Evolutionary conservation across 2,888 invertebrate genomes (phyloP).

Genomic region (Rhingia rostrata): DNA sequence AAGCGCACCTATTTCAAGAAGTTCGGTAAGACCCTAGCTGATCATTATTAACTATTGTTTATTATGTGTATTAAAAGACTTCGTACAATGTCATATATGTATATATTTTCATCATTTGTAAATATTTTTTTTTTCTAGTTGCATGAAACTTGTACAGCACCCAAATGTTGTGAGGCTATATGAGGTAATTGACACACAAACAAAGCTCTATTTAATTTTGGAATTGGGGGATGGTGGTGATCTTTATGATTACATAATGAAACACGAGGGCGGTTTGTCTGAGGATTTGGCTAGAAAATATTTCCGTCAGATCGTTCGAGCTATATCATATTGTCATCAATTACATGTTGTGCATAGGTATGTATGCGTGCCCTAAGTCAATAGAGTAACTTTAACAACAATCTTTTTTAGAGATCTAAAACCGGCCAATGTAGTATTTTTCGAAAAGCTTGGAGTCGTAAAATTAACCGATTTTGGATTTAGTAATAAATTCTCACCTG

Average conservation of each 20-base stretch:
- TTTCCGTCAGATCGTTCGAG: slow-evolving; percentile 98
- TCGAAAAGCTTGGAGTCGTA: slow-evolving; percentile 97
- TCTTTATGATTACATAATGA: slow-evolving; percentile 99
- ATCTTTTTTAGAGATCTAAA: slow-evolving; percentile 91
- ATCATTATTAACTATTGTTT: slow-evolving; percentile 26
- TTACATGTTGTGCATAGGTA: slow-evolving; percentile 86
- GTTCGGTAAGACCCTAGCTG: slow-evolving; percentile 84
- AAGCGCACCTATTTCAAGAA: slow-evolving; percentile 98
- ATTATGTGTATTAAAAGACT: slow-evolving; percentile 60
- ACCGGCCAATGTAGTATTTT: slow-evolving; percentile 99
- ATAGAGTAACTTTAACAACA: background rate
- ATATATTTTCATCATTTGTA: slow-evolving; percentile 24
- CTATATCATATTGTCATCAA: slow-evolving; percentile 99
- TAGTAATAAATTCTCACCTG: slow-evolving; percentile 98
- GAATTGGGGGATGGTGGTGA: slow-evolving; percentile 99
- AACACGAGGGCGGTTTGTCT: slow-evolving; percentile 94
- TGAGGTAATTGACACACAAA: slow-evolving; percentile 99
- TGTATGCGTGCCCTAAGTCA: slow-evolving; percentile 5
- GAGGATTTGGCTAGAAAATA: slow-evolving; percentile 94
- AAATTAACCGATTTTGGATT: slow-evolving; percentile 99
- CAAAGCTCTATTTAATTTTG: slow-evolving; percentile 97
- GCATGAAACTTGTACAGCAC: slow-evolving; percentile 99
- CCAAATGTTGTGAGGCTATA: slow-evolving; percentile 99
- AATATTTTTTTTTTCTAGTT: slow-evolving; percentile 84
- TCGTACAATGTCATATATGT: slow-evolving; percentile 27